A percentile compares a stretch with the other conserved stretches of the same genome.
Evolutionary conservation across 2,113 vertebrate species (phyloP).

Genomic region (Thamnophis sirtalis): DNA sequence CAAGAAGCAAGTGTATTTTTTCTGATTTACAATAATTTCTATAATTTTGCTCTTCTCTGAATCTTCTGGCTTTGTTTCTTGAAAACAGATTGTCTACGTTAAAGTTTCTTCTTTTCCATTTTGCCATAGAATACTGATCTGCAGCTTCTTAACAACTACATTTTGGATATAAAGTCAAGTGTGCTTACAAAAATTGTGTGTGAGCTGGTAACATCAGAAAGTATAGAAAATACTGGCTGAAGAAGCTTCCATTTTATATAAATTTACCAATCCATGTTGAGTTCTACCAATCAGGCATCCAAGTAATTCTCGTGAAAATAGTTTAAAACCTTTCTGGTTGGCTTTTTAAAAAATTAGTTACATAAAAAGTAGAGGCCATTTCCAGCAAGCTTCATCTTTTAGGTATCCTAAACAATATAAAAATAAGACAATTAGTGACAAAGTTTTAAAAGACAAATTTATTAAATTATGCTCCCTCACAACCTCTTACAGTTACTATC

Average conservation of each 20-base stretch:
- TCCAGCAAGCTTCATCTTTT: neutral
- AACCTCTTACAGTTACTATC: neutral
- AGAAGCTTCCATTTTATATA: neutral
- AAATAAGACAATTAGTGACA: neutral
- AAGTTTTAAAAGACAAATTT: neutral
- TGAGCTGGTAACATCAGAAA: neutral
- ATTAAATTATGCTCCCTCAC: neutral
- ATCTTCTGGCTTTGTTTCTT: neutral
- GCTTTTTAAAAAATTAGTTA: too few relatives aligned
- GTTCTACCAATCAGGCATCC: neutral
- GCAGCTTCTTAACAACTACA: neutral
- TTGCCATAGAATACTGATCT: neutral
- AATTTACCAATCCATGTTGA: neutral
- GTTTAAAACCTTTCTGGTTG: neutral
- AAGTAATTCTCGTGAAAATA: neutral
- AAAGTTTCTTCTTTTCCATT: neutral
- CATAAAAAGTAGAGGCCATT: neutral
- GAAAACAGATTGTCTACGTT: neutral
- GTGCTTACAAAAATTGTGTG: neutral
- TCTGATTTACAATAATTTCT: neutral
- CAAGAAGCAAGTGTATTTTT: neutral
- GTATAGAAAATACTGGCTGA: neutral
- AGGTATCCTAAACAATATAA: constrained; percentile 9
- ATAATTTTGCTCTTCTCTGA: neutral
- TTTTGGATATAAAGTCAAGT: neutral